These are phyloP conservation scores for Perithous albicinctus DNA, from an alignment of 2,888 invertebrate genomes.

Conservation along the genomic window DNA sequence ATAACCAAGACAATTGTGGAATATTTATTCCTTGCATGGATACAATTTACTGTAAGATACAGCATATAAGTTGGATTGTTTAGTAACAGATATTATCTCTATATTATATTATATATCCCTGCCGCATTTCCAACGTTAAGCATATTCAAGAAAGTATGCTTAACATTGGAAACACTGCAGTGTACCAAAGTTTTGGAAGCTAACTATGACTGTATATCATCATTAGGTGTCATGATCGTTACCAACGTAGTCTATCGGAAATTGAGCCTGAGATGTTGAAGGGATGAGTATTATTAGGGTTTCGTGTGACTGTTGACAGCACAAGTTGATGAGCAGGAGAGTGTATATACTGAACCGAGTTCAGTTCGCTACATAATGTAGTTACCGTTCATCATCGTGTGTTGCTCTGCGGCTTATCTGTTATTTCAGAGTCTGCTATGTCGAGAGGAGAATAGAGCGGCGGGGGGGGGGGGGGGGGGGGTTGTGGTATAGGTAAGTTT, in stretches of 20 bases:
- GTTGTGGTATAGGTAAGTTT: background rate
- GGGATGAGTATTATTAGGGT: constrained; percentile 6
- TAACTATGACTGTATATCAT: background rate
- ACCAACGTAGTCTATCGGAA: background rate
- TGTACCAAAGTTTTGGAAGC: background rate
- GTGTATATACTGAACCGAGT: constrained; percentile 64
- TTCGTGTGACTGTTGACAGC: constrained; percentile 9
- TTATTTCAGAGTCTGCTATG: constrained; percentile 73
- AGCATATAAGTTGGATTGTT: no score
- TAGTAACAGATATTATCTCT: background rate
- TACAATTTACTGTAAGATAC: no score
- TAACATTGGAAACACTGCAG: background rate
- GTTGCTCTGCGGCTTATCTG: constrained; percentile 75
- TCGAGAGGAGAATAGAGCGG: constrained; percentile 20
- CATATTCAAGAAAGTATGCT: background rate
- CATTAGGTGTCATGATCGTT: background rate
- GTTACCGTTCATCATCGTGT: constrained; percentile 69
- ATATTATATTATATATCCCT: background rate
- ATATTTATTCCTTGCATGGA: no score
- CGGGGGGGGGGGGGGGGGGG: background rate
- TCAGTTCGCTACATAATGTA: constrained; percentile 69
- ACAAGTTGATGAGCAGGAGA: constrained; percentile 1
- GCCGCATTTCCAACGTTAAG: background rate
- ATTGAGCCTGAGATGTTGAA: background rate
- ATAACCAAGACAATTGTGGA: no score